Evolutionary conservation across 2,113 vertebrate genomes (phyloP), one percentile per base, ranked within the genome.

Genomic region (Nipponia nippon): DNA sequence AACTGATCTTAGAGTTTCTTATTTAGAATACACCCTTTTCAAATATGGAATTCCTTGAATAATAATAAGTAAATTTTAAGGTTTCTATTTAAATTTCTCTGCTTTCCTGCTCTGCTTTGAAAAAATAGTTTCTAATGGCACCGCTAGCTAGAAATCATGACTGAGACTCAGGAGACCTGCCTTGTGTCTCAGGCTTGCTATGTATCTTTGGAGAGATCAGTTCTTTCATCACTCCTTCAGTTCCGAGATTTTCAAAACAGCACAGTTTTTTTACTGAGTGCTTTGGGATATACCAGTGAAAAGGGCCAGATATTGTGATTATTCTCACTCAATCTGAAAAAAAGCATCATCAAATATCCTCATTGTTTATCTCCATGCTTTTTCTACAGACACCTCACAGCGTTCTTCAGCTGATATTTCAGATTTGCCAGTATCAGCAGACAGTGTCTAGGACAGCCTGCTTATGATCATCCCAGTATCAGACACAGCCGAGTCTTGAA

Each of bases 401-500:
- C 55, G 18, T 27, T 32, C 56, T 47, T 19, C 19, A 27, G 55
- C 8, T 42, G 38, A 0, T 46, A 20, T 29, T 36, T 62, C 65
- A 22, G 11, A 15, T 53, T 22, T 32, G 38, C 34, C 55, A 34
- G 23, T 5, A 29, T 2, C n/a, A 16, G 73, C 46, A 52, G 63
- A 30, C 16, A 13, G 36, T 12, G 27, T 4, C 72, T 4, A 25
- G 36, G 44, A 59, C 25, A 36, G 16, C 32, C 44, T 34, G 55
- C 34, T 16, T 25, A 5, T 3, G 10, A 40, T 4, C 2, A 3
- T 11, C 49, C 65, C 55, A 3, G 30, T 1, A 14, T 27, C 42
- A 22, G 30, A 36, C n/a, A 22, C 16, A 27, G 65, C 56, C 3
- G 4, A 52, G 78, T 15, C 8, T 13, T 2, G 5, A n/a, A n/a